These are phyloP conservation scores for Ryuthela nishihirai DNA, from an alignment of 2,888 invertebrate genomes.

Conservation along the genomic window DNA sequence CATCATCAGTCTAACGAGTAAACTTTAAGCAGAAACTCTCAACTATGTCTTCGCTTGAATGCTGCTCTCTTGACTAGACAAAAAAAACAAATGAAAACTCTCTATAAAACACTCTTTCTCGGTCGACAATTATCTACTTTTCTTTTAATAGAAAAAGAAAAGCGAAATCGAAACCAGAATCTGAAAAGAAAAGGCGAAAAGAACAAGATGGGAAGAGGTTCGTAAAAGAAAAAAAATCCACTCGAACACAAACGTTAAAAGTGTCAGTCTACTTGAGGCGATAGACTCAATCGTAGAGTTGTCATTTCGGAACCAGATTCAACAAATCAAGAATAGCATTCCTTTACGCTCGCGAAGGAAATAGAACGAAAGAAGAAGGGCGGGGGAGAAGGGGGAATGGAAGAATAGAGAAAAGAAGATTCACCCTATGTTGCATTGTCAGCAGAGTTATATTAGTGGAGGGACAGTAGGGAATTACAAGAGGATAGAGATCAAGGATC, in stretches of 20 bases:
- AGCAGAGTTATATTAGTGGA: no score
- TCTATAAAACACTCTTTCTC: not conserved
- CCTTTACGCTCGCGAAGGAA: slow-evolving; percentile 3
- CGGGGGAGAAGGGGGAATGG: not conserved
- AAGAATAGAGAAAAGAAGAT: slow-evolving; percentile 6
- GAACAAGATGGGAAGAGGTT: no score
- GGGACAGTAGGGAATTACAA: no score
- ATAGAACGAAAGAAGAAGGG: not conserved
- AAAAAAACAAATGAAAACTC: not conserved
- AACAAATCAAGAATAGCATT: not conserved
- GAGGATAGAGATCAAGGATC: no score
- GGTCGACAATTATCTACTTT: not conserved
- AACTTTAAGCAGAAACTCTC: not conserved
- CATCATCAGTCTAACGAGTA: not conserved
- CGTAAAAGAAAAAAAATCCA: no score
- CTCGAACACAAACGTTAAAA: no score
- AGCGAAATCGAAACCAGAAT: not conserved
- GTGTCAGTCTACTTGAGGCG: not conserved
- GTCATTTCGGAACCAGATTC: slow-evolving; percentile 5
- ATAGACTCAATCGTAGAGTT: slow-evolving; percentile 2
- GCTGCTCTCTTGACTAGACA: no score
- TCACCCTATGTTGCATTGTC: not conserved
- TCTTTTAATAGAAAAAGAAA: not conserved
- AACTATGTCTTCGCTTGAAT: not conserved
- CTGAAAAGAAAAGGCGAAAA: no score